Evolutionary conservation across 2,797 vertebrate genomes (phyloP).

Genomic region (Neosilurus mollespiculum): DNA sequence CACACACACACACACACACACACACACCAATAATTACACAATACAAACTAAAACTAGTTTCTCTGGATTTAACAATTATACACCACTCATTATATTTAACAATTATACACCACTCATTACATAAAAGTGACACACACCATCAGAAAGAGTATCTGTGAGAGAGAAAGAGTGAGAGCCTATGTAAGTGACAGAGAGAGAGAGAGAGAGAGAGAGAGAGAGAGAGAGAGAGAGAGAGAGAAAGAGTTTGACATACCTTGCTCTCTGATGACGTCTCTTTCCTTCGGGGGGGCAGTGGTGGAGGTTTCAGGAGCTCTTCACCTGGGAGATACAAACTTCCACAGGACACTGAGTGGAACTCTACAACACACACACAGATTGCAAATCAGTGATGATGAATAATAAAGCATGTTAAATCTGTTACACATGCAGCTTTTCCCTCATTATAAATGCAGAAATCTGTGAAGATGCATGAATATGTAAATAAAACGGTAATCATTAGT

Average conservation of each 20-base stretch:
- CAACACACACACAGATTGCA: constrained; percentile 4
- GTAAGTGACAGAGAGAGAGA: too few species aligned
- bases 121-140: too few species aligned
- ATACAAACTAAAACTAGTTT: neutral
- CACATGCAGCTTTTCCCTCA: neutral
- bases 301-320: constrained; percentile 84
- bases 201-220: too few species aligned
- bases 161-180: too few species aligned
- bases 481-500: neutral
- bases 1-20: constrained; percentile 13
- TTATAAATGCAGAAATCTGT: neutral
- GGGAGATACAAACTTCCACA: constrained; percentile 89
- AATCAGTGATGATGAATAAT: neutral
- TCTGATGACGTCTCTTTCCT: constrained; percentile 84
- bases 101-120: too few species aligned
- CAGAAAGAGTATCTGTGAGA: too few species aligned
- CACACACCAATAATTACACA: neutral
- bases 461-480: neutral
- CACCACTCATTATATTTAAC: neutral
- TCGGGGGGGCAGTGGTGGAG: constrained; percentile 91
- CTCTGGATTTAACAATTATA: neutral
- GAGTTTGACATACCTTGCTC: constrained; percentile 74
- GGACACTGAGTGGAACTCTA: constrained; percentile 87
- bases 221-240: too few species aligned
- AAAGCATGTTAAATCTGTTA: neutral